These are phyloP conservation scores for Elysia crispata DNA, from an alignment of 2,888 invertebrate species.

Conservation along the genomic window DNA sequence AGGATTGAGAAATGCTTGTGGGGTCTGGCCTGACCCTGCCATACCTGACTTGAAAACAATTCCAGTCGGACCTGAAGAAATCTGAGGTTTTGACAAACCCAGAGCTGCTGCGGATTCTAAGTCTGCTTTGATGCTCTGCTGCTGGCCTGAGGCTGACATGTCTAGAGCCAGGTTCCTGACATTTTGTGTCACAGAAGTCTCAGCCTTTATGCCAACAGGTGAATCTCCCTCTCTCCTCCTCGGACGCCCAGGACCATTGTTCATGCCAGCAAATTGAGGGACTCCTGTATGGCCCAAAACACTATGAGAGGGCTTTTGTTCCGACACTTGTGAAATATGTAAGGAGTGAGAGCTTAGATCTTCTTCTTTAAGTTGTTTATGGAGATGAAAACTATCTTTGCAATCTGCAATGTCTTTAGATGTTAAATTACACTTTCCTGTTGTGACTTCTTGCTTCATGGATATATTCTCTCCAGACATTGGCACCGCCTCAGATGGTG, in stretches of 20 bases:
- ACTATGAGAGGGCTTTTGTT: not conserved
- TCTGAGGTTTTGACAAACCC: not conserved
- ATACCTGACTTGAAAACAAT: not conserved
- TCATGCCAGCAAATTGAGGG: not conserved
- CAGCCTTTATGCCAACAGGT: not conserved
- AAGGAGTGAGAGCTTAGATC: too few relatives aligned
- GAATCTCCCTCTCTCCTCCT: not conserved
- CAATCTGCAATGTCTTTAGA: not conserved
- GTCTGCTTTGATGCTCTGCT: too few relatives aligned
- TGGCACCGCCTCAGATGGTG: slow-evolving; percentile 45
- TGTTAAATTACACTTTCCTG: not conserved
- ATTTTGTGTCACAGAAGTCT: too few relatives aligned
- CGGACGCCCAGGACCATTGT: not conserved
- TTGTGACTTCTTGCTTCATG: slow-evolving; percentile 3
- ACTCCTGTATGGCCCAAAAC: not conserved
- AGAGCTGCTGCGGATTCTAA: not conserved
- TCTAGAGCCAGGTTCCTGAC: too few relatives aligned
- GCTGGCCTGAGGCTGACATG: too few relatives aligned
- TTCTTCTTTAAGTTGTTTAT: not conserved
- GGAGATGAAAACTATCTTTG: not conserved
- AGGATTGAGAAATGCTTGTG: not conserved
- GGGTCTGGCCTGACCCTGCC: not conserved
- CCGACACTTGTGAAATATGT: too few relatives aligned
- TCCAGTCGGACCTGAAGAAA: not conserved
- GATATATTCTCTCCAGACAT: not conserved